A percentile compares a stretch with the other conserved stretches of the same genome.
Conservation (phyloP, 2,797 vertebrate species). For the Eurystomus glaucurus region DNA sequence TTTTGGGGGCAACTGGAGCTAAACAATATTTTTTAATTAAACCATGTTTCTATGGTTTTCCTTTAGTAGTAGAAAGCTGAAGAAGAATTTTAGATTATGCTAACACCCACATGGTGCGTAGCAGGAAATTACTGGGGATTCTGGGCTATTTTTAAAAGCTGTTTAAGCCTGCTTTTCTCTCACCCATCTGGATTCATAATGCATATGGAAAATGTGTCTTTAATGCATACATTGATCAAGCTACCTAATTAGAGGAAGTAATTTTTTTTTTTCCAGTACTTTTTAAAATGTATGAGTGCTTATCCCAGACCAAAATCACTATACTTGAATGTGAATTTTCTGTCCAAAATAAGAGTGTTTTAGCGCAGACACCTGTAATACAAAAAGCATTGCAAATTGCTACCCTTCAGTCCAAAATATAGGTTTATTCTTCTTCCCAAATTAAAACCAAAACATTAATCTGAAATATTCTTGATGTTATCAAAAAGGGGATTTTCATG, state of each 20-base stretch:
- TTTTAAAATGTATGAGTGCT: slow-evolving; percentile 30
- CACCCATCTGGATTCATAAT: slow-evolving; percentile 41
- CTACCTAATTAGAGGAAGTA: slow-evolving; percentile 29
- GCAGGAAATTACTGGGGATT: slow-evolving; percentile 31
- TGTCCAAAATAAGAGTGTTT: neutral
- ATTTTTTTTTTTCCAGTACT: slow-evolving; percentile 14
- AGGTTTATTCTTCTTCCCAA: neutral
- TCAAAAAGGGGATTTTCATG: neutral
- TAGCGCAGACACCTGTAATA: neutral
- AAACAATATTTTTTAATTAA: neutral
- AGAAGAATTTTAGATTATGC: slow-evolving; percentile 1
- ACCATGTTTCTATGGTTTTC: neutral
- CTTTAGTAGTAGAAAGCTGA: neutral
- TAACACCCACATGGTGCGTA: neutral
- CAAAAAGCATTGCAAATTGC: neutral
- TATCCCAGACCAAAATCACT: neutral
- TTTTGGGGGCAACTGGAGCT: neutral
- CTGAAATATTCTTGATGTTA: neutral
- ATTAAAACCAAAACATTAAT: neutral
- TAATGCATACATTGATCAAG: slow-evolving; percentile 59
- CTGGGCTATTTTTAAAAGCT: slow-evolving; percentile 49
- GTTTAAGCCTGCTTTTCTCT: slow-evolving; percentile 56
- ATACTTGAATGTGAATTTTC: neutral
- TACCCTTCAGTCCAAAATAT: neutral
- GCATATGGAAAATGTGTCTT: slow-evolving; percentile 55